Base-by-base conservation (phyloP, 2,113 vertebrate genomes). In the Jaculus jaculus region DNA sequence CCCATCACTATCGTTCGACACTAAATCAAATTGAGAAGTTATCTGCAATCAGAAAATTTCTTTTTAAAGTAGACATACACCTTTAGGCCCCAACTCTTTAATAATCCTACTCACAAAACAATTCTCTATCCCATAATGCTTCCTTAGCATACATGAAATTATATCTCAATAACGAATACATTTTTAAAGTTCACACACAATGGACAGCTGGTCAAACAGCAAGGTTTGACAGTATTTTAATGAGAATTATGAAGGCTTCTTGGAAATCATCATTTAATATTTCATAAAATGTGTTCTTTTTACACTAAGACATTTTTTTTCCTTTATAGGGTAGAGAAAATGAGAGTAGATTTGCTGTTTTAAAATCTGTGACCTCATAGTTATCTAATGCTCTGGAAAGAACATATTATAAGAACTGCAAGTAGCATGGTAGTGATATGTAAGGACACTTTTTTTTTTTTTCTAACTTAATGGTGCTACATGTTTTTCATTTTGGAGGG, bases 21-120 rank as follows among this genome's bases (percentile, higher is more conserved):
- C 98, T 98, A 98, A 98, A 98, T 98, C 98, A 98, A 98, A 98
- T 98, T 98, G 98, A 98, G 98, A 97, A 97, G 98, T 98, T 98
- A 98, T 98, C 98, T 98, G 96, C 98, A 97, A 98, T 98, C 98
- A 98, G 98, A 98, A 98, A 98, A 98, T 98, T 98, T 97, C 96
- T 98, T 98, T 98, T 98, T 96, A 97, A 98, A 98, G 97, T 96
- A 98, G 97, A 97, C 97, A 96, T 93, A 96, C 97, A 98, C 98
- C 97, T 98, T 98, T 97, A 96, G 96, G 97, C 97, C 97, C 97
- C 96, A 96, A 97, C 82, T 96, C 97, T 95, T 97, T 96, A 96
- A 98, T 97, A 98, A 95, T 82, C 87, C 71, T n/a, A 72, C 47
- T 68, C 39, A 51, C 65, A 94, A 98, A 97, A 98, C 98, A 98